Percentiles rank a stretch among this genome's conserved stretches.
phyloP scores from a whole-genome alignment of 2,797 vertebrate species.

The Galagoides demidoff region DNA sequence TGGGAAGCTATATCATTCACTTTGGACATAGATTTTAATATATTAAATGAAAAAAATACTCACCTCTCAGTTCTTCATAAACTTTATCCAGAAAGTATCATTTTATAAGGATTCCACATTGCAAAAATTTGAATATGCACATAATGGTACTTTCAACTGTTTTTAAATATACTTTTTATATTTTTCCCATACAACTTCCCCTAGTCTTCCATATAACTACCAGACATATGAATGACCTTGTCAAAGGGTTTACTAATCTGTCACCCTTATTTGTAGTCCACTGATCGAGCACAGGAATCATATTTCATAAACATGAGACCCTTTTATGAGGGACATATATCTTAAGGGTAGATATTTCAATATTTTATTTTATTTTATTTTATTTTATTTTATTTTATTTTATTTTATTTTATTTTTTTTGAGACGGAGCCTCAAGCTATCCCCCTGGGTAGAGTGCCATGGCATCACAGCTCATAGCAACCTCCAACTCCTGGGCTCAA shows the following conservation, averaged over 20 bases:
- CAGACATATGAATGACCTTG: neutral
- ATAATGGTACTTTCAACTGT: neutral
- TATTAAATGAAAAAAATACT: neutral
- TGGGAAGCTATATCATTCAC: neutral
- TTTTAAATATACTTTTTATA: neutral
- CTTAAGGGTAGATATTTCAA: neutral
- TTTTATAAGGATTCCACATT: neutral
- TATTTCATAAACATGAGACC: neutral
- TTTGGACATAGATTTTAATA: conserved; percentile 13
- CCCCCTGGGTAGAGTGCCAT: too few relatives aligned
- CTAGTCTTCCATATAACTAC: neutral
- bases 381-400: too few relatives aligned
- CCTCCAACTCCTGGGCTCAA: too few relatives aligned
- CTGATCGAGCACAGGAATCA: neutral
- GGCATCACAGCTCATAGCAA: too few relatives aligned
- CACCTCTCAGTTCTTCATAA: neutral
- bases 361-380: conserved; percentile 34
- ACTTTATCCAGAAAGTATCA: neutral
- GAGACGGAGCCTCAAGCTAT: too few relatives aligned
- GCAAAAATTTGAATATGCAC: neutral
- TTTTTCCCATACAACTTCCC: neutral
- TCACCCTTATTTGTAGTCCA: neutral
- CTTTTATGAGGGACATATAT: neutral
- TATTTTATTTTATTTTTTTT: too few relatives aligned
- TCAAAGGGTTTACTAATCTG: neutral